Conservation (phyloP, 1,140 invertebrate genomes). For the Trichonephila clavipes region DNA sequence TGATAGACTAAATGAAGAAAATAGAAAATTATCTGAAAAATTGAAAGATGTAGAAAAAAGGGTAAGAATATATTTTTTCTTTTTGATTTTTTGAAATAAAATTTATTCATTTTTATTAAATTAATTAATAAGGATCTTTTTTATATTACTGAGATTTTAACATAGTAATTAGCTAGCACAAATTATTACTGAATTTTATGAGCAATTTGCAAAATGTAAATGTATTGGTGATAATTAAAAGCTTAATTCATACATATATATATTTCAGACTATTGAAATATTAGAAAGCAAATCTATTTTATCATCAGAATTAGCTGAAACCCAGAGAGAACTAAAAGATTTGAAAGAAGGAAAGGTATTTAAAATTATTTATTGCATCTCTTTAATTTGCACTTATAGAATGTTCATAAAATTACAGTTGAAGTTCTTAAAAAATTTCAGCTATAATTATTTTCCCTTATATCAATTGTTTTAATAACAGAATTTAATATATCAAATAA, state of each 20-base stretch:
- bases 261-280: conserved; percentile 62
- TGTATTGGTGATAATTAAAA: too few species aligned
- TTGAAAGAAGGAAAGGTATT: conserved; percentile 78
- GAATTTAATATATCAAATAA: too few species aligned
- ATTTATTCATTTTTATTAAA: too few species aligned
- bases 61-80: not conserved
- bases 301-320: conserved; percentile 75
- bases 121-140: too few species aligned
- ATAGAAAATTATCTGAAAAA: conserved; percentile 62
- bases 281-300: conserved; percentile 67
- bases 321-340: conserved; percentile 79
- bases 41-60: conserved; percentile 47
- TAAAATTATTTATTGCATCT: not conserved
- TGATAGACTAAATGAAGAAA: conserved; percentile 68
- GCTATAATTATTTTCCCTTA: too few species aligned
- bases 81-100: not conserved
- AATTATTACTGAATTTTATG: too few species aligned
- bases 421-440: too few species aligned
- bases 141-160: too few species aligned
- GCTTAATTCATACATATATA: too few species aligned
- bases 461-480: too few species aligned
- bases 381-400: not conserved
- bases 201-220: too few species aligned
- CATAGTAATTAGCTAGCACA: too few species aligned
- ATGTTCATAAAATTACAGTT: not conserved